These are phyloP conservation scores for Bucco capensis DNA, from an alignment of 2,113 vertebrate genomes.

Conservation along the genomic window DNA sequence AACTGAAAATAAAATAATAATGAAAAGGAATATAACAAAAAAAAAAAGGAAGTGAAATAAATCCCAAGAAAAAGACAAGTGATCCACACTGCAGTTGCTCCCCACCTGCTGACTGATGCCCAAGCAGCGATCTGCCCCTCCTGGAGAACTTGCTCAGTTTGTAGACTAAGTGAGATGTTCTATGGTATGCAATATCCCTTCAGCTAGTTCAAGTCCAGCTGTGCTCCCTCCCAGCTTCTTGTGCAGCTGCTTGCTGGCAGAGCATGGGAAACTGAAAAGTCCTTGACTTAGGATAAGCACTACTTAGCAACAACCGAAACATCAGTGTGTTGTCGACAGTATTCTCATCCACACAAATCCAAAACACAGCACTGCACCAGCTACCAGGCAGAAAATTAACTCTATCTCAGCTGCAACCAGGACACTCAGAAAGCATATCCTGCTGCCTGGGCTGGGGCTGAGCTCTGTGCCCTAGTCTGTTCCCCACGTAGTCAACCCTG, in stretches of 20 bases:
- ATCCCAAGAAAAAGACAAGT: not conserved
- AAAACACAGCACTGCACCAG: not conserved
- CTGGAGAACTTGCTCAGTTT: not conserved
- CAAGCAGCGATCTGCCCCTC: not conserved
- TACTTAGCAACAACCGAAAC: not conserved
- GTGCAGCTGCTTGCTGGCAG: not conserved
- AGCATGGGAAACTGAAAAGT: not conserved
- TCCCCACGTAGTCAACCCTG: fast-evolving
- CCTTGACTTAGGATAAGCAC: not conserved
- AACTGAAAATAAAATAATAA: not conserved
- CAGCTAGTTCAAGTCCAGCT: not conserved
- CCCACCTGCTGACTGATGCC: not conserved
- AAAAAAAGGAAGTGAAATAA: not conserved
- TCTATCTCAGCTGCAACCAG: not conserved
- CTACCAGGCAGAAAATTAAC: not conserved
- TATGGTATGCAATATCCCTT: not conserved
- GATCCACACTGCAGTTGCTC: not conserved
- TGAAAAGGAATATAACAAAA: not conserved
- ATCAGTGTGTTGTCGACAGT: not conserved
- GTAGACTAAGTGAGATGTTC: too few species aligned
- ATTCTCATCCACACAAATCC: not conserved
- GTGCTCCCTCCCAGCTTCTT: not conserved
- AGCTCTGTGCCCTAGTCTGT: not conserved
- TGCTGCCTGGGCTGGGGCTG: fast-evolving
- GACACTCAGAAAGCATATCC: not conserved